Evolutionary conservation across 2,797 vertebrate genomes (phyloP).

Genomic region (Linurgus olivaceus): DNA sequence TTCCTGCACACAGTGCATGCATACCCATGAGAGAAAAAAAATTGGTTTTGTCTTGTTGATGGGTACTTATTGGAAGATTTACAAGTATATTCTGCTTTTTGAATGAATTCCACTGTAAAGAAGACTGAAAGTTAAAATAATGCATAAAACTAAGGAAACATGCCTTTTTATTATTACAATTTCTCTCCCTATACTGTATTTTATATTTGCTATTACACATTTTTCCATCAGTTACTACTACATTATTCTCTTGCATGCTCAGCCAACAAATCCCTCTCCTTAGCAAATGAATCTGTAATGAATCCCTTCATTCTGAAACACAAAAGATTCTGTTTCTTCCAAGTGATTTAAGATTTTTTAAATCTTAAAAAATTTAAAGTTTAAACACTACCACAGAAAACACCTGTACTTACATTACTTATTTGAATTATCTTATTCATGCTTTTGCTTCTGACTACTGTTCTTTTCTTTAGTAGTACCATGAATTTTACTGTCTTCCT

Average conservation of each 20-base stretch:
- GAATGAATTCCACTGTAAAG: not conserved
- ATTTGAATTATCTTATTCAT: not conserved
- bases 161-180: not conserved
- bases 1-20: not conserved
- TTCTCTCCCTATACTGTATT: not conserved
- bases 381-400: not conserved
- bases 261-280: not conserved
- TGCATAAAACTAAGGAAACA: not conserved
- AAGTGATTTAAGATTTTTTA: not conserved
- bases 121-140: not conserved
- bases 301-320: constrained; percentile 16
- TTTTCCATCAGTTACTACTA: not conserved
- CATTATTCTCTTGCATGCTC: not conserved
- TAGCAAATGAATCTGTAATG: not conserved
- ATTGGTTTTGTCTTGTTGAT: not conserved
- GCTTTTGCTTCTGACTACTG: not conserved
- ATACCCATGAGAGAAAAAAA: not conserved
- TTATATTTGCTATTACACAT: not conserved
- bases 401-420: not conserved
- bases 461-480: not conserved
- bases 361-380: too few species aligned
- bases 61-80: not conserved
- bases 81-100: not conserved
- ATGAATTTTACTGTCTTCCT: not conserved
- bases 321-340: not conserved